Evolutionary conservation across 2,797 vertebrate genomes (phyloP).

Genomic region (Perodicticus potto): DNA sequence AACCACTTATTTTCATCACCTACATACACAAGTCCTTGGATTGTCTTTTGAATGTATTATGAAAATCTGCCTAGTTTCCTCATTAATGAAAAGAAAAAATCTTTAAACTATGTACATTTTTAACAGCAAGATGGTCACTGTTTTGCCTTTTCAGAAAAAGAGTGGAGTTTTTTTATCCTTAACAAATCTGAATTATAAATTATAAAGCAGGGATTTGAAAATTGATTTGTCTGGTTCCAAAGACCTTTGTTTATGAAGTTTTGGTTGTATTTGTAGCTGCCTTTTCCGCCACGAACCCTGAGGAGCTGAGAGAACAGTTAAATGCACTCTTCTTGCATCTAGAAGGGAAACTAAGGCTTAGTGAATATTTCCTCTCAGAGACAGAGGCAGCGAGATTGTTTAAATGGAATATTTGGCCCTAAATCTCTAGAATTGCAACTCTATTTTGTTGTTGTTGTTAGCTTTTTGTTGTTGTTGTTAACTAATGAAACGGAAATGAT

Average conservation of each 20-base stretch:
- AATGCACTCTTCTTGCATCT: not conserved
- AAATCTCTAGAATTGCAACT: not conserved
- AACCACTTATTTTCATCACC: not conserved
- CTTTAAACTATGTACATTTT: not conserved
- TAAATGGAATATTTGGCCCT: not conserved
- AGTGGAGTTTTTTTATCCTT: not conserved
- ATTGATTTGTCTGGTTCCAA: not conserved
- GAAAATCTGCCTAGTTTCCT: not conserved
- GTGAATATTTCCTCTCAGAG: not conserved
- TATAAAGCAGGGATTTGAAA: not conserved
- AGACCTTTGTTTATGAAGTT: not conserved
- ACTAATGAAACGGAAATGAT: slow-evolving; percentile 54
- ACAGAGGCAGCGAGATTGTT: not conserved
- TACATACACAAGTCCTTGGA: not conserved
- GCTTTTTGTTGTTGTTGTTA: not conserved
- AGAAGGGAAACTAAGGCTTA: not conserved
- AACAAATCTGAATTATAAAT: not conserved
- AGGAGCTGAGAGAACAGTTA: not conserved
- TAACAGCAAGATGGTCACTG: not conserved
- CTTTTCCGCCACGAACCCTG: not conserved
- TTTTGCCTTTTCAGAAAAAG: not conserved
- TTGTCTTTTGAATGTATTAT: not conserved
- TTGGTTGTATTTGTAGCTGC: not conserved
- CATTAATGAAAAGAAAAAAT: not conserved
- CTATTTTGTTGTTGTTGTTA: not conserved